Base-by-base conservation (phyloP, 1,140 invertebrate genomes). In the Eciton burchellii region DNA sequence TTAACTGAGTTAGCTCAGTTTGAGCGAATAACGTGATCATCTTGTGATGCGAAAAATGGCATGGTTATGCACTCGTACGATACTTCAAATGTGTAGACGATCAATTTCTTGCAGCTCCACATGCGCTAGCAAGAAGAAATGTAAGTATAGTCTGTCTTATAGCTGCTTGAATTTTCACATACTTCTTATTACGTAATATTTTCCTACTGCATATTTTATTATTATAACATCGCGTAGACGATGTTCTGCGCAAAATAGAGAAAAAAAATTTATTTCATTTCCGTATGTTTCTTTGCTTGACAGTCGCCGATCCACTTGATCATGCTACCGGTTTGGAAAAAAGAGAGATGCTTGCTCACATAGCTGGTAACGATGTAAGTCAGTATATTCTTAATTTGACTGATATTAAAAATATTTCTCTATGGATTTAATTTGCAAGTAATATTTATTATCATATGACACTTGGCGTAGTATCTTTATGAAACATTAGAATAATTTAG, bases 251-350 rank as follows among this genome's bases (percentile, higher is more conserved):
- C 4, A 9, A 11, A 59, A 73, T 62, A 16, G 0, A 2, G 29
- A 41, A 83, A 57, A 68, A 65, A 65, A 63, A 19, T 60, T 45
- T 62, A 16, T 5, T 68, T 45, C 26, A 45, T 59, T 82, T 26
- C 47, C 45, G 54, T 81, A 52, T 79, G 86, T 65, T 88, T 83
- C 74, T 56, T 92, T 72, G 94, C 95, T 95, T 29, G 74, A 45
- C 35, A 93, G 95, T 97, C 95, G 94, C 97, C 45, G 98, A 99
- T 93, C 97, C 97, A 14, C 85, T 99, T 87, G 98, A 99, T 89
- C 98, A 98, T 93, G 97, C 98, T 1, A 99, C 98, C 79, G 99
- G 99, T 89, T 89, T 98, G 45, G 98, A 99, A 92, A 98, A 98
- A 93, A 96, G 96, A 89, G 98, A 99, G 94, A 93, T 99, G 84